Percentiles rank a stretch among this genome's conserved stretches.
These are phyloP conservation scores for Ceratina calcarata DNA, from an alignment of 1,140 invertebrate genomes.

Conservation along the genomic window DNA sequence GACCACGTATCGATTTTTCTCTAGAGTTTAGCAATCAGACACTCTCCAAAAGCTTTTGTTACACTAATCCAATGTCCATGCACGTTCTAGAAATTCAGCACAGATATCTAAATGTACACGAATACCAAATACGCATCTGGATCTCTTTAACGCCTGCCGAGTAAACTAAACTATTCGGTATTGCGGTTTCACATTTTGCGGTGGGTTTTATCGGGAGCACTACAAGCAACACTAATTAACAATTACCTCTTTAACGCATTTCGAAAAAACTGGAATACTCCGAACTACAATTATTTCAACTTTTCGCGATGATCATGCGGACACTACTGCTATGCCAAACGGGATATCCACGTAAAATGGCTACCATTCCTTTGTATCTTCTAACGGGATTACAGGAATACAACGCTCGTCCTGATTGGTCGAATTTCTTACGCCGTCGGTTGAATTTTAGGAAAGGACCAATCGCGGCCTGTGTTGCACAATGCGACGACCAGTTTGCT, in stretches of 20 bases:
- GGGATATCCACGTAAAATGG: constrained; percentile 59
- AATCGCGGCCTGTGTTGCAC: constrained; percentile 14
- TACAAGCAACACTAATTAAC: constrained; percentile 16
- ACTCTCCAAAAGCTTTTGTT: neutral
- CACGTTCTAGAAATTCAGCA: constrained; percentile 28
- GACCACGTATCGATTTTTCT: constrained; percentile 55
- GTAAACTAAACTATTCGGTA: constrained; percentile 33
- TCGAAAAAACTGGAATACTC: constrained; percentile 41
- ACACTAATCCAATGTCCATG: neutral
- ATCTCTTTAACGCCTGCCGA: constrained; percentile 36
- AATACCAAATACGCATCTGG: constrained; percentile 51
- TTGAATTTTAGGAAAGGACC: constrained; percentile 12
- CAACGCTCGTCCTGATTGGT: constrained; percentile 29
- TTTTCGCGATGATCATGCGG: constrained; percentile 52
- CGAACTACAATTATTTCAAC: constrained; percentile 44
- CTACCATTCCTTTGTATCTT: constrained; percentile 57
- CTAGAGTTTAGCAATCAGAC: neutral
- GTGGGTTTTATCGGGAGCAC: neutral
- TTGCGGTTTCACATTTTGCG: constrained; percentile 6
- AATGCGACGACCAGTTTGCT: neutral
- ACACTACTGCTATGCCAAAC: constrained; percentile 52
- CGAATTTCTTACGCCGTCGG: constrained; percentile 21
- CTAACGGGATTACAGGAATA: constrained; percentile 39
- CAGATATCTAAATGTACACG: constrained; percentile 27
- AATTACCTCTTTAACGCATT: constrained; percentile 64